phyloP scores from a whole-genome alignment of 64 coral and sea anemone genomes.

The Stichodactyla mertensii region DNA sequence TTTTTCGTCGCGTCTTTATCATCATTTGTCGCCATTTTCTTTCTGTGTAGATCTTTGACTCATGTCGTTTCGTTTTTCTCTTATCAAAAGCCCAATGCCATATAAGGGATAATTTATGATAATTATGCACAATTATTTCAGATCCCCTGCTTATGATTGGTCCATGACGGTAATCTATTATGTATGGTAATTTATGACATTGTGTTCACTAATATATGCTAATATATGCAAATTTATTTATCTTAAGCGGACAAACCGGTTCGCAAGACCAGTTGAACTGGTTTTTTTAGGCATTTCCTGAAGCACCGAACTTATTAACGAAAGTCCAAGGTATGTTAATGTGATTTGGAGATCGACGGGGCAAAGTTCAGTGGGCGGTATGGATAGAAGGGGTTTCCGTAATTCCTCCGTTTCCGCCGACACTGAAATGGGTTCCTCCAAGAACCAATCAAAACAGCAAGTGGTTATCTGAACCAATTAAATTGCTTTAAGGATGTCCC shows the following conservation, averaged over 20 bases:
- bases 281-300: background rate
- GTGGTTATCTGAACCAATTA: no score
- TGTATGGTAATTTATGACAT: background rate
- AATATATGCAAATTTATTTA: constrained; percentile 47
- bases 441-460: no score
- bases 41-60: background rate
- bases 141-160: background rate
- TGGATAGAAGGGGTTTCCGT: no score
- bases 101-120: constrained; percentile 35
- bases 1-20: background rate
- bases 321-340: background rate
- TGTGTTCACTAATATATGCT: constrained; percentile 32
- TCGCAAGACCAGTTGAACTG: background rate
- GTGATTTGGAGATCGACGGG: no score
- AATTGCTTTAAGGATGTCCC: no score
- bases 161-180: background rate
- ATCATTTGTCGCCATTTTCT: constrained; percentile 28
- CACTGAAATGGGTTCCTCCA: no score
- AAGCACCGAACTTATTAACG: background rate
- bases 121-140: background rate
- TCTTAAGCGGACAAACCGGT: background rate
- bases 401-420: no score
- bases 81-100: background rate
- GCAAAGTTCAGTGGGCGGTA: no score
- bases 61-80: background rate